Evolutionary conservation across 2,888 invertebrate species (phyloP), one percentile per base, ranked within the genome.

Genomic region (Conistra vaccinii): DNA sequence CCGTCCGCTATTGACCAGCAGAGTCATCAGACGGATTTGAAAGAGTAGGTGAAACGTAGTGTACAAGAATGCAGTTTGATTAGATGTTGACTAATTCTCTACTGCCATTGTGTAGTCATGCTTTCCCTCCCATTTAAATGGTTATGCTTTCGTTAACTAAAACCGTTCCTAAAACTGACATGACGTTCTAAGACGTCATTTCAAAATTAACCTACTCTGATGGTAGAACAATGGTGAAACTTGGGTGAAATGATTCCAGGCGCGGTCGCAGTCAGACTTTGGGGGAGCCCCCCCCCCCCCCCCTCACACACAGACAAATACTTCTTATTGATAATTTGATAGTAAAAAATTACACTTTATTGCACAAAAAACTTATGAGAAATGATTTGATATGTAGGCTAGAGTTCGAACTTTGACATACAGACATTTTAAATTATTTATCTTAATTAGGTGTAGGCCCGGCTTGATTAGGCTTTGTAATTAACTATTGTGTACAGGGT

Each of bases 221-320:
- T 39, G 62, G 39, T 23, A 69, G 75, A 82, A 82, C 81, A 81
- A 84, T 85, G 69, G 84, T 69, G 84, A 82, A 80, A 82, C 62
- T 75, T 69, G 60, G 32, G 0, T 45, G 17, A 39, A 67, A 55
- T 51, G 45, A 48, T 61, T 68, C n/a, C n/a, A n/a, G n/a, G n/a
- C n/a, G n/a, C n/a, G n/a, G n/a, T n/a, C n/a, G n/a, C n/a, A n/a
- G n/a, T n/a, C n/a, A n/a, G n/a, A n/a, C n/a, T n/a, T n/a, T n/a
- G n/a, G n/a, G n/a, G n/a, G n/a, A n/a, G n/a, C n/a, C n/a, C n/a
- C n/a, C n/a, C n/a, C n/a, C n/a, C n/a, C n/a, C n/a, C n/a, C n/a
- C n/a, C n/a, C n/a, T n/a, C n/a, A n/a, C n/a, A n/a, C n/a, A n/a
- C n/a, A n/a, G n/a, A n/a, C n/a, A n/a, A n/a, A n/a, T n/a, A n/a